phyloP scores from a whole-genome alignment of 2,888 invertebrate genomes.

The Mechanitis mazaeus region DNA sequence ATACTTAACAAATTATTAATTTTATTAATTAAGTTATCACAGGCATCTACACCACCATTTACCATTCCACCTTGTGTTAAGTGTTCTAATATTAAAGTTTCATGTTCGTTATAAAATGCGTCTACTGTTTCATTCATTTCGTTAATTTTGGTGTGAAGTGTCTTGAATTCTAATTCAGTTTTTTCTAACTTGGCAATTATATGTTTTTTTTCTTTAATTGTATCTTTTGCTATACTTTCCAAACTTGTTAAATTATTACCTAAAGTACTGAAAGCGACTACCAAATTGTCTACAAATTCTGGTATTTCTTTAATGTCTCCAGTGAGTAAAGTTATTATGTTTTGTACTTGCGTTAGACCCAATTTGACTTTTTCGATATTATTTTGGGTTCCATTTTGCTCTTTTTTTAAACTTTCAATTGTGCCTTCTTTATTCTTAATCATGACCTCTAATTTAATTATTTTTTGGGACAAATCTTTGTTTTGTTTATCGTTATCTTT shows the following conservation, averaged over 20 bases:
- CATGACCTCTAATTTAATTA: conserved; percentile 37
- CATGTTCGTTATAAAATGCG: conserved; percentile 25
- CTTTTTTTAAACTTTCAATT: conserved; percentile 37
- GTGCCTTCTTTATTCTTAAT: conserved; percentile 38
- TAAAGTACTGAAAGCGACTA: conserved; percentile 38
- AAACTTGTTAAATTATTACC: conserved; percentile 40
- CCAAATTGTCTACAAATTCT: conserved; percentile 40
- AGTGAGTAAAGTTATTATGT: conserved; percentile 40
- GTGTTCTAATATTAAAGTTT: conserved; percentile 16
- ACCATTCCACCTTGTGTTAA: neutral
- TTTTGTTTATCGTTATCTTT: conserved; percentile 35
- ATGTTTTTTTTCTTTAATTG: conserved; percentile 40
- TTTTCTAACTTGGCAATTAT: conserved; percentile 21
- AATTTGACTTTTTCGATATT: conserved; percentile 40
- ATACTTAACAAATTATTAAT: conserved; percentile 26
- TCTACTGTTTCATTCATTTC: conserved; percentile 28
- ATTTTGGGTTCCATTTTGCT: conserved; percentile 36
- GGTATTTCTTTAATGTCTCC: conserved; percentile 43
- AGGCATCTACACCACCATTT: conserved; percentile 10
- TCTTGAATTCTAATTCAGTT: conserved; percentile 18
- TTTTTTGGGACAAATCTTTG: conserved; percentile 32
- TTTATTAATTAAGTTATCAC: conserved; percentile 24
- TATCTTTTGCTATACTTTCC: conserved; percentile 37
- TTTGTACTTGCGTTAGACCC: conserved; percentile 38
- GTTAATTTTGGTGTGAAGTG: conserved; percentile 24